Evolutionary conservation across 2,797 vertebrate genomes (phyloP).

Genomic region (Liasis olivaceus): DNA sequence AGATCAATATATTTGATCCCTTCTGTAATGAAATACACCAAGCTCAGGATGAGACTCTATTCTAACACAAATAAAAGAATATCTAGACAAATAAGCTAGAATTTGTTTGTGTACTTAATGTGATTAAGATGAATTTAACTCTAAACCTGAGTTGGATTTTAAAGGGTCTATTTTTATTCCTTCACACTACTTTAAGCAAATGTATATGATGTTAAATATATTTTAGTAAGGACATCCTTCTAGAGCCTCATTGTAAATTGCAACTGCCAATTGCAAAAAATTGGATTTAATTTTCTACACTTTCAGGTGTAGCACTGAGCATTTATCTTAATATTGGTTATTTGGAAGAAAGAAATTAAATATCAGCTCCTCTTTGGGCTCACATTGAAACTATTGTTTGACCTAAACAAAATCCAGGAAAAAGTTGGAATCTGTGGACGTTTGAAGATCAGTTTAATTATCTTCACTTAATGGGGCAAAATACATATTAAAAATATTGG

Average conservation of each 20-base stretch:
- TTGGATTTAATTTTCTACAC: neutral
- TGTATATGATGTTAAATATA: neutral
- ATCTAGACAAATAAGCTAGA: neutral
- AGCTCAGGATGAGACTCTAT: neutral
- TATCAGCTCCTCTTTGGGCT: no score
- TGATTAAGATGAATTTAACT: neutral
- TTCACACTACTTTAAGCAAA: neutral
- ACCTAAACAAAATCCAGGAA: no score
- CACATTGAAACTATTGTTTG: no score
- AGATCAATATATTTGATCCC: neutral
- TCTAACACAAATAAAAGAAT: neutral
- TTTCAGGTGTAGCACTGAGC: neutral
- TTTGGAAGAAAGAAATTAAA: no score
- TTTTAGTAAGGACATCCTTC: neutral
- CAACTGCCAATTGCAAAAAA: neutral
- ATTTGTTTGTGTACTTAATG: neutral
- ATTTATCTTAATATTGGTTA: neutral
- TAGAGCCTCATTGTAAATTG: neutral
- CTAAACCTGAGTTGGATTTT: neutral
- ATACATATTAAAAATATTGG: no score
- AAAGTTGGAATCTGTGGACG: no score
- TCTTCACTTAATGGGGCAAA: no score
- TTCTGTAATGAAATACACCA: neutral
- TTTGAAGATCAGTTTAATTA: no score
- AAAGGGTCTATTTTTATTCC: neutral